These are phyloP conservation scores for Muntiacus reevesi DNA, from an alignment of 2,113 vertebrate genomes.

Conservation along the genomic window DNA sequence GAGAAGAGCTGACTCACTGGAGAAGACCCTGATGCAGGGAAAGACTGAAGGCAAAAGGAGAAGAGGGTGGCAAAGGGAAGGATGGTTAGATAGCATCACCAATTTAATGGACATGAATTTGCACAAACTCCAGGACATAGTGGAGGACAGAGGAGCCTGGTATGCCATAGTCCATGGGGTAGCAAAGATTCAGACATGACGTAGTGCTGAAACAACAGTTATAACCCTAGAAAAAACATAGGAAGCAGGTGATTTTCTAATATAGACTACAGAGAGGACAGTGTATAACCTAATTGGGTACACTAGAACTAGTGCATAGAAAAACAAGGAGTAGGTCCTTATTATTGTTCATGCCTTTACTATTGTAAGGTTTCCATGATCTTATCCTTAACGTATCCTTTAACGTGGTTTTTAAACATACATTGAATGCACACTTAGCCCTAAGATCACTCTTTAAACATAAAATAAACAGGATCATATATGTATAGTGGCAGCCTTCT, in stretches of 20 bases:
- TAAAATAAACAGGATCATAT: neutral
- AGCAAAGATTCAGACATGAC: neutral
- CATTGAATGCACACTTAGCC: neutral
- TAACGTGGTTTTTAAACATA: neutral
- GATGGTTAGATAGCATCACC: neutral
- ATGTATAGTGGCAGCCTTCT: neutral
- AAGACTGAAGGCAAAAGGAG: neutral
- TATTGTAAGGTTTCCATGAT: neutral
- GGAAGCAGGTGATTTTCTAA: neutral
- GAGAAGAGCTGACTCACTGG: neutral
- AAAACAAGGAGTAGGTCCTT: neutral
- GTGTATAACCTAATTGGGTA: neutral
- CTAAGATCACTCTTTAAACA: neutral
- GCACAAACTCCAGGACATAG: neutral
- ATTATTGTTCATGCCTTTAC: neutral
- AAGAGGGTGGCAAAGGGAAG: neutral
- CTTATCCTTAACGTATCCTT: neutral
- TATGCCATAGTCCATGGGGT: neutral
- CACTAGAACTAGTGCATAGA: neutral
- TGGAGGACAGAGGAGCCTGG: neutral
- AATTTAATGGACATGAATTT: neutral
- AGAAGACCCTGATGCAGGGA: neutral
- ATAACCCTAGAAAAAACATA: neutral
- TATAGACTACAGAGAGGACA: neutral
- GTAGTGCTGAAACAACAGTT: fast-evolving